A percentile compares a stretch with the other conserved stretches of the same genome.
Conservation (phyloP, 2,888 invertebrate species). For the Caenorhabditis zanzibari region DNA sequence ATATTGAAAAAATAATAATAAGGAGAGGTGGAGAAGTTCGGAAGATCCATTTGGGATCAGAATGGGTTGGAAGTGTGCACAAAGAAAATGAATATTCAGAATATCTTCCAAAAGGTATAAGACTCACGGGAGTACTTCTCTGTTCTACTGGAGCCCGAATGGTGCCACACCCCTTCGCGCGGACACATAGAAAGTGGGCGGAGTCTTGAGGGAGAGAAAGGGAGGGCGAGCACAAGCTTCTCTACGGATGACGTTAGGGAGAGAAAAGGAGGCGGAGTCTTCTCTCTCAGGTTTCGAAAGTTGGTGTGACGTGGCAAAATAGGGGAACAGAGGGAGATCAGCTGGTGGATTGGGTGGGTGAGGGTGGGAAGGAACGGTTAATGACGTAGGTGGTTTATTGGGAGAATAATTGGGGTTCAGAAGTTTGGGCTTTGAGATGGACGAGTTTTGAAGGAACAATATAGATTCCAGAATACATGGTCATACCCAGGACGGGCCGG, state of each 20-base stretch:
- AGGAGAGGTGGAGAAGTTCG: not conserved
- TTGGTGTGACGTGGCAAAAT: slow-evolving; percentile 35
- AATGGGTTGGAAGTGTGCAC: not conserved
- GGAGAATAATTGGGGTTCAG: not conserved
- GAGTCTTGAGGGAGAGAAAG: slow-evolving; percentile 15
- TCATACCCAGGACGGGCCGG: too few relatives aligned
- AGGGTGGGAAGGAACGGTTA: not conserved
- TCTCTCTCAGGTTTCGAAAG: slow-evolving; percentile 24
- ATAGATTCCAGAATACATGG: too few relatives aligned
- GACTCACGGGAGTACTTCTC: slow-evolving; percentile 40
- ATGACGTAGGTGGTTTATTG: not conserved
- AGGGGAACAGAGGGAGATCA: slow-evolving; percentile 1
- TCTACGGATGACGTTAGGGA: slow-evolving; percentile 33
- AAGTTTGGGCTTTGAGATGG: not conserved
- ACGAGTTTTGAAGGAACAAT: too few relatives aligned
- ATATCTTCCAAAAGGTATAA: slow-evolving; percentile 25
- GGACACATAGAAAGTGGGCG: slow-evolving; percentile 22
- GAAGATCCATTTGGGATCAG: not conserved
- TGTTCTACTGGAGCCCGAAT: slow-evolving; percentile 10
- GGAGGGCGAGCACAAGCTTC: slow-evolving; percentile 20
- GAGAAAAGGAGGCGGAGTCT: slow-evolving; percentile 30
- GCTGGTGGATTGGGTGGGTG: slow-evolving; percentile 15
- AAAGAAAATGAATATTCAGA: slow-evolving; percentile 20
- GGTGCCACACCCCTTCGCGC: slow-evolving; percentile 19
- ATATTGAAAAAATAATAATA: too few relatives aligned